Evolutionary conservation across 2,888 invertebrate species (phyloP).

Genomic region (Watsonalla cultraria): DNA sequence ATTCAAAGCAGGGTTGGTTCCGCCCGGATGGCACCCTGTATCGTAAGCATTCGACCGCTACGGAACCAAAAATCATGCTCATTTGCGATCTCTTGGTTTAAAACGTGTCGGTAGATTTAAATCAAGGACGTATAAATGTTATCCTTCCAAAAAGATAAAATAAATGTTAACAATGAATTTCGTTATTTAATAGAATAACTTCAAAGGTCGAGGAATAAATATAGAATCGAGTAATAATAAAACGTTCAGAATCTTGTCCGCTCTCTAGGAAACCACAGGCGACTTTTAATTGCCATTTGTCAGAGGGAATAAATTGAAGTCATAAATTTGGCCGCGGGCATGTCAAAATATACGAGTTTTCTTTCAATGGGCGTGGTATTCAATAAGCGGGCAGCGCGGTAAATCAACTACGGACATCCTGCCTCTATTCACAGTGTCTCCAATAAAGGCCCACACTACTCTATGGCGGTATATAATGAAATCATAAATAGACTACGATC

Average conservation of each 20-base stretch:
- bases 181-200: background rate
- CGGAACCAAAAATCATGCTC: too few species aligned
- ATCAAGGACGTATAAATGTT: background rate
- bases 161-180: background rate
- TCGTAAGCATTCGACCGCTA: too few species aligned
- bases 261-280: slow-evolving; percentile 15
- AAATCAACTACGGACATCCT: slow-evolving; percentile 58
- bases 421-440: slow-evolving; percentile 40
- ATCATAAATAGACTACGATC: background rate
- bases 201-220: slow-evolving; percentile 23
- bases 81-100: too few species aligned
- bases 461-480: slow-evolving; percentile 2
- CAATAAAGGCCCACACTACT: slow-evolving; percentile 25
- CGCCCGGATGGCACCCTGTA: too few species aligned
- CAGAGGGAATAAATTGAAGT: slow-evolving; percentile 55
- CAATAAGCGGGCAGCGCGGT: slow-evolving; percentile 60
- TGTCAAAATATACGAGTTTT: slow-evolving; percentile 72
- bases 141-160: background rate
- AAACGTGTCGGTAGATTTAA: background rate
- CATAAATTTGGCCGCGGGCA: slow-evolving; percentile 58
- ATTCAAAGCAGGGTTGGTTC: too few species aligned
- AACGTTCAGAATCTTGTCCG: slow-evolving; percentile 16
- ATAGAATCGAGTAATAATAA: slow-evolving; percentile 20
- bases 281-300: slow-evolving; percentile 64
- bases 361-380: slow-evolving; percentile 64